These are phyloP conservation scores for Euzophera pinguis DNA, from an alignment of 2,888 invertebrate species.

Conservation along the genomic window DNA sequence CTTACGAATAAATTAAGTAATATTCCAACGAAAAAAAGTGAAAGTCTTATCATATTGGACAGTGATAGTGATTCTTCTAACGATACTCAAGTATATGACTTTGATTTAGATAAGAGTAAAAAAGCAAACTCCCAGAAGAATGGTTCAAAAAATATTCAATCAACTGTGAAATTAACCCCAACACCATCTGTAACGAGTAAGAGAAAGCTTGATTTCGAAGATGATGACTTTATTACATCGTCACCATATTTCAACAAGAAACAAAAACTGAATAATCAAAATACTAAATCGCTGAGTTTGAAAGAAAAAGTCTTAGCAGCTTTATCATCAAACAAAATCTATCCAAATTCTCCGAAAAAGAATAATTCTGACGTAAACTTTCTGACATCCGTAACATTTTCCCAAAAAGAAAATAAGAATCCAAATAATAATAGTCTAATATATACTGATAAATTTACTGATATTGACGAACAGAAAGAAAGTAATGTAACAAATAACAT, in stretches of 20 bases:
- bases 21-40: constrained; percentile 26
- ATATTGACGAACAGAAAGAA: constrained; percentile 25
- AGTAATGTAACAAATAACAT: constrained; percentile 27
- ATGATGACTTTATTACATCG: constrained; percentile 34
- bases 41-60: constrained; percentile 56
- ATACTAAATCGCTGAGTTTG: constrained; percentile 37
- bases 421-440: constrained; percentile 23
- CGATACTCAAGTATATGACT: constrained; percentile 41
- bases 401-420: constrained; percentile 55
- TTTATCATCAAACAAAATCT: constrained; percentile 40
- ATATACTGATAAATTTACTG: neutral
- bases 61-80: constrained; percentile 63
- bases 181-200: constrained; percentile 27
- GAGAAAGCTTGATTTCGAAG: constrained; percentile 47
- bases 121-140: constrained; percentile 12
- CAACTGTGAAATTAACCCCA: neutral
- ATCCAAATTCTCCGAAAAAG: constrained; percentile 27
- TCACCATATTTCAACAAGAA: constrained; percentile 67
- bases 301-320: constrained; percentile 58
- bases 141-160: constrained; percentile 15
- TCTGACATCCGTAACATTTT: constrained; percentile 29
- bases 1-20: constrained; percentile 20
- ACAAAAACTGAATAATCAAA: constrained; percentile 40
- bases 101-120: constrained; percentile 14
- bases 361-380: constrained; percentile 38